A percentile compares a stretch with the other conserved stretches of the same genome.
These are phyloP conservation scores for Lucinisca nassula DNA, from an alignment of 2,888 invertebrate genomes.

Conservation along the genomic window DNA sequence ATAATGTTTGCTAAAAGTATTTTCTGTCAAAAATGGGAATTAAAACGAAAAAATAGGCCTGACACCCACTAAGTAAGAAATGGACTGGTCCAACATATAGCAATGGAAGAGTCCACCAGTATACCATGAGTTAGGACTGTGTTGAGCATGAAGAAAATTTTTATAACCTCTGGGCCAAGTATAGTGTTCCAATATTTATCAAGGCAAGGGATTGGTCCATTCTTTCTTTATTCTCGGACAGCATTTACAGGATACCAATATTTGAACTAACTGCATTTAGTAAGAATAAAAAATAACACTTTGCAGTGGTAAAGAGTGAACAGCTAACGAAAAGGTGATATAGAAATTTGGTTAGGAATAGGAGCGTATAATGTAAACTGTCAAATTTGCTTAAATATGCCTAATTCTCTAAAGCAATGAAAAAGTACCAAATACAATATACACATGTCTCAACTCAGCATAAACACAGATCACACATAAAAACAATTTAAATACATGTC, in stretches of 20 bases:
- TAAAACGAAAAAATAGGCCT: no score
- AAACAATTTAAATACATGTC: slow-evolving; percentile 19
- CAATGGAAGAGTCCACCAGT: no score
- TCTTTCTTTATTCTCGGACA: background rate
- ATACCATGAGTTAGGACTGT: no score
- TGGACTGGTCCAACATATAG: no score
- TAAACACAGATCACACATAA: slow-evolving; percentile 38
- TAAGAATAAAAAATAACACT: slow-evolving; percentile 6
- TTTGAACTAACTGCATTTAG: background rate
- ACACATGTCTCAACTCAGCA: slow-evolving; percentile 43
- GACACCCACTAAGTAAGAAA: no score
- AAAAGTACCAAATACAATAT: slow-evolving; percentile 45
- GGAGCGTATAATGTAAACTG: slow-evolving; percentile 23
- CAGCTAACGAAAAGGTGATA: slow-evolving; percentile 42
- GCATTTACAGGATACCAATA: background rate
- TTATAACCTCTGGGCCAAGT: no score
- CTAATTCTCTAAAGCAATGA: slow-evolving; percentile 37
- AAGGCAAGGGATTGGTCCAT: no score
- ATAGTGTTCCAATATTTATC: no score
- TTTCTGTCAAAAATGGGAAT: no score
- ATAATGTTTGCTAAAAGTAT: no score
- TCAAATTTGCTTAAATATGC: slow-evolving; percentile 31
- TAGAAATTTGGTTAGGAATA: slow-evolving; percentile 21
- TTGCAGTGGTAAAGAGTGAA: slow-evolving; percentile 47
- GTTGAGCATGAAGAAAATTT: no score